Evolutionary conservation across 2,113 vertebrate genomes (phyloP).

Genomic region (Petaurus breviceps): DNA sequence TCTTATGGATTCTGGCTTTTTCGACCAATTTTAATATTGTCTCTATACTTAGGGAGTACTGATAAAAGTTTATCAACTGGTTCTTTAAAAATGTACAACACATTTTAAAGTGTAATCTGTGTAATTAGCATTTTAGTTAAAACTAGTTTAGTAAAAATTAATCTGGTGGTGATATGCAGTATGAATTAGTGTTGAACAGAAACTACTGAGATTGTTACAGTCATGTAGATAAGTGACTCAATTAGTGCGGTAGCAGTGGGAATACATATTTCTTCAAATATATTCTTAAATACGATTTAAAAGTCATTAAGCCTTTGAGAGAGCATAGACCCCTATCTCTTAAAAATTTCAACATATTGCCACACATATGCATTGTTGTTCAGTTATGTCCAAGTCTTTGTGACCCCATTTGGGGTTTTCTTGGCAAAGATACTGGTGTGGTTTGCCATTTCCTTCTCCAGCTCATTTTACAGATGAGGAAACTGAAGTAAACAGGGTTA

Average conservation of each 20-base stretch:
- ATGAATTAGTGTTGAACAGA: background rate
- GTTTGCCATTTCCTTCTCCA: too few relatives aligned
- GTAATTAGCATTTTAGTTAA: background rate
- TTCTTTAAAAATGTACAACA: background rate
- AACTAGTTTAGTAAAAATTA: background rate
- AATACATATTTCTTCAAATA: background rate
- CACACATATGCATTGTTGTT: background rate
- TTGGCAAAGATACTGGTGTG: too few relatives aligned
- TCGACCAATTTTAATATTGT: background rate
- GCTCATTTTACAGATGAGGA: too few relatives aligned
- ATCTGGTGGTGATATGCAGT: background rate
- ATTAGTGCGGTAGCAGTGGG: background rate
- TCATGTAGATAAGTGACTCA: background rate
- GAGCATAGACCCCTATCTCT: background rate
- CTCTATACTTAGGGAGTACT: background rate
- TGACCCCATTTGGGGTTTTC: background rate
- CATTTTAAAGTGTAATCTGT: background rate
- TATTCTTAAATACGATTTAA: background rate
- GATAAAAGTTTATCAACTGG: background rate
- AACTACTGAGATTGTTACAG: background rate
- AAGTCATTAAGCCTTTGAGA: background rate
- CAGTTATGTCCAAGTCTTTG: background rate
- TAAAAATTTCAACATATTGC: background rate
- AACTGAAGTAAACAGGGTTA: too few relatives aligned
- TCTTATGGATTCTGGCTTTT: constrained; percentile 3